Conservation (phyloP, 2,797 vertebrate species). For the Lemur catta region DNA sequence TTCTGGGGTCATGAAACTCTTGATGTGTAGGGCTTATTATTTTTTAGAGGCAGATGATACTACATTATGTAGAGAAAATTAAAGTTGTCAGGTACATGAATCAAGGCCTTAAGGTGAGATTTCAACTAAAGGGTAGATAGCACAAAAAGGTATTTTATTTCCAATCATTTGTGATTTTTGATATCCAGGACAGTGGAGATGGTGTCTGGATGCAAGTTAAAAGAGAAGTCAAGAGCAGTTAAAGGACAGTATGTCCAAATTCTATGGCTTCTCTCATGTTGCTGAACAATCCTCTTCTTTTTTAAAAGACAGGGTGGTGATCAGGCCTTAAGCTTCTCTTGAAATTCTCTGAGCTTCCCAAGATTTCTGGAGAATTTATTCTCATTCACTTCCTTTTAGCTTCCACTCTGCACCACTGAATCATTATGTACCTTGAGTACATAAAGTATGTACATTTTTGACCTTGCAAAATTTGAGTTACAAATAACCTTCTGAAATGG, state of each 20-base stretch:
- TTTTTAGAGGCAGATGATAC: not conserved
- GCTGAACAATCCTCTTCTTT: not conserved
- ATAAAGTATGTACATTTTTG: not conserved
- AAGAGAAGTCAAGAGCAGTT: not conserved
- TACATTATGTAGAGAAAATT: not conserved
- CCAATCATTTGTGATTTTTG: not conserved
- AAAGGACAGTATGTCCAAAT: not conserved
- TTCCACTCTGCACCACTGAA: not conserved
- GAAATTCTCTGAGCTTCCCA: not conserved
- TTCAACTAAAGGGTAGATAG: not conserved
- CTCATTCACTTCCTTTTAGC: not conserved
- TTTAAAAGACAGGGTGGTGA: not conserved
- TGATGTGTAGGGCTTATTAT: not conserved
- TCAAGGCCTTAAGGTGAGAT: not conserved
- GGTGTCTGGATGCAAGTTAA: not conserved
- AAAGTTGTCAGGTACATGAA: not conserved
- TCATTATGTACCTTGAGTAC: not conserved
- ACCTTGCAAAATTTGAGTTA: slow-evolving; percentile 19
- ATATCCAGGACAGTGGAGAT: not conserved
- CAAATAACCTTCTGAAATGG: slow-evolving; percentile 19
- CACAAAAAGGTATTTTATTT: not conserved
- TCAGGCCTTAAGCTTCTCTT: not conserved
- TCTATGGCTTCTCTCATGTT: not conserved
- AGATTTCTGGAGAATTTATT: not conserved
- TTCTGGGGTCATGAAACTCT: not conserved